Evolutionary conservation across 2,113 vertebrate genomes (phyloP), one percentile per base, ranked within the genome.

Genomic region (Emberiza fucata): DNA sequence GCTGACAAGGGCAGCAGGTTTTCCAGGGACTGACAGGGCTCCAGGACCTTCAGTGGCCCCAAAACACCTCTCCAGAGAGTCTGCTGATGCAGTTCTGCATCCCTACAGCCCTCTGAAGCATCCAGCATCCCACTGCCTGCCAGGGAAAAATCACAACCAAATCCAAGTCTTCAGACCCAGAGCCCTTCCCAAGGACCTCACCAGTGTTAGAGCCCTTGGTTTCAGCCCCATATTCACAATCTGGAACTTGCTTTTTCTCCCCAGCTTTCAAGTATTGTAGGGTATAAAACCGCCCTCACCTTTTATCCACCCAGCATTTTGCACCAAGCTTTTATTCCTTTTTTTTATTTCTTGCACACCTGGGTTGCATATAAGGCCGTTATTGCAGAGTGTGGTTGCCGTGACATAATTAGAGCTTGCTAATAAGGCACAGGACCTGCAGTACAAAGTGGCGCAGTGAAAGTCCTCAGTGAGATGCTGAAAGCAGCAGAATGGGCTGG

Each of bases 121-220:
- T 29, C 15, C 53, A 64, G 20, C 35, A 76, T 29, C 57, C 63
- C 45, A 23, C 40, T 69, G 54, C 21, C 33, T 65, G 19, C 12
- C 27, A 73, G 17, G 22, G 28, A 40, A 37, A 72, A 70, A 48
- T 17, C 28, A 28, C 0, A 1, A 61, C 18, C 8, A 71, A 54
- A 84, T 51, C 39, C 51, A 76, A 18, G 1, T 28, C 45, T 63
- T 81, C 50, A 76, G 24, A 27, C 11, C 47, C 14, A 39, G 27
- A 39, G 28, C 6, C 7, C 18, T 37, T 54, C 51, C 16, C 23
- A 73, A 40, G 27, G 16, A 65, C 13, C 60, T 60, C 69, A 29
- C 12, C 15, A 17, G 4, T 3, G 2, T n/a, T 14, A 44, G 14
- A 44, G 9, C 8, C 11, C 12, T 73, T 0, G 0, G 14, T 24